Base-by-base conservation (phyloP, 2,113 vertebrate species). In the Poecile atricapillus region DNA sequence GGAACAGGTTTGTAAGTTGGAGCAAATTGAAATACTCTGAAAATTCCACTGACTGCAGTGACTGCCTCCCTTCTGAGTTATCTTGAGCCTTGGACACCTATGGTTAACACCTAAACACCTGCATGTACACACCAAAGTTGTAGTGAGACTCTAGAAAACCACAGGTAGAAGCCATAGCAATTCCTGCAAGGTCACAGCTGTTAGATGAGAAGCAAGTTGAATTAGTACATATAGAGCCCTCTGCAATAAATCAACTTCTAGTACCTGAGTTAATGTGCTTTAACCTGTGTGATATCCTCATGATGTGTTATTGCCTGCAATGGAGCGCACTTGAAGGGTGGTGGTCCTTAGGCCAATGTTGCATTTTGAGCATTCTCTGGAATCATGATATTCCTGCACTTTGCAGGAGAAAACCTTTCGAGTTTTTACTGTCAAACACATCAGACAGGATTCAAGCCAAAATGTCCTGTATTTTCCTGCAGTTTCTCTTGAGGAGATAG, bases 141-240 rank as follows among this genome's bases (percentile, higher is more conserved):
- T 59, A 64, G n/a, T 11, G 15, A 75, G 41, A 44, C 22, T 65
- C 35, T 50, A 28, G 74, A 41, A 94, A 87, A 56, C 35, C 82
- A 43, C 39, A 82, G 44, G 41, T 71, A 78, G 27, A 91, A 84
- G 62, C 89, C 64, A 53, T 43, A 75, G 81, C 73, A 81, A 59
- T 93, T 91, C 78, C 74, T 82, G 47, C 93, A 95, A 96, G 89
- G 82, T 47, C 95, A 80, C 78, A 91, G 84, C 92, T 93, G 87
- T 79, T 95, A 82, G 31, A 11, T 83, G 68, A 86, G 75, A 69
- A 73, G 35, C 55, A 88, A 65, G 65, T 41, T 90, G 76, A 85
- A 85, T 94, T 71, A 94, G 65, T 41, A 47, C 37, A 41, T 30
- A 41, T 71, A 56, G 60, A 89, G 65, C 84, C 93, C 67, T 46